A percentile compares a stretch with the other conserved stretches of the same genome.
Conservation (phyloP, 2,888 invertebrate species). For the Frankliniella intonsa region DNA sequence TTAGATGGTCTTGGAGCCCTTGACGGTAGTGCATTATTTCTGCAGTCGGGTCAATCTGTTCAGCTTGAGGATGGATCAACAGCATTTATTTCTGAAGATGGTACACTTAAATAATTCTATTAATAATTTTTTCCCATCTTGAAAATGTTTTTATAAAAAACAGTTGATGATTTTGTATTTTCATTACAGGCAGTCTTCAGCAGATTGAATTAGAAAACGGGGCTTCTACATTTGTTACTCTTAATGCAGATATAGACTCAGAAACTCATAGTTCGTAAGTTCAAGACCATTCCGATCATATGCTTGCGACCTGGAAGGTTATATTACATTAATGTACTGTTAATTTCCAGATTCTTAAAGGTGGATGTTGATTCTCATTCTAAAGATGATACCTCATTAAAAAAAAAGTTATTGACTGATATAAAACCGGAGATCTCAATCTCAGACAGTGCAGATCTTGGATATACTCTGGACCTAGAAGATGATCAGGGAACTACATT, state of each 20-base stretch:
- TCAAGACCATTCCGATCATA: not conserved
- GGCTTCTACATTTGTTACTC: not conserved
- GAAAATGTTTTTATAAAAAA: not conserved
- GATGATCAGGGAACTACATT: not conserved
- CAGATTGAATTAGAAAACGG: not conserved
- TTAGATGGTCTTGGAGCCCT: conserved; percentile 29
- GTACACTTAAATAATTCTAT: not conserved
- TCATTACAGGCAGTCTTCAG: not conserved
- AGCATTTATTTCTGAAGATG: conserved; percentile 36
- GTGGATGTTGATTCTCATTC: not conserved
- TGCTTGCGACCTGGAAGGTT: no score
- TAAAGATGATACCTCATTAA: not conserved
- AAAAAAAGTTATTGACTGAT: not conserved
- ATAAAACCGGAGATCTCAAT: not conserved
- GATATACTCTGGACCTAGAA: not conserved
- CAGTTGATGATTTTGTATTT: not conserved
- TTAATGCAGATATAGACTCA: not conserved
- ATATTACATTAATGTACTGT: no score
- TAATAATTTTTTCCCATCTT: not conserved
- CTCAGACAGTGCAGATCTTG: not conserved
- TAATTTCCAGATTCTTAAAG: not conserved
- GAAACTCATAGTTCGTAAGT: not conserved
- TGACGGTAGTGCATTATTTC: not conserved
- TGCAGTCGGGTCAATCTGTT: conserved; percentile 36
- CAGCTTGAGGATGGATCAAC: conserved; percentile 41